Evolutionary conservation across 2,888 invertebrate genomes (phyloP), one percentile per base, ranked within the genome.

Genomic region (Isoperla grammatica): DNA sequence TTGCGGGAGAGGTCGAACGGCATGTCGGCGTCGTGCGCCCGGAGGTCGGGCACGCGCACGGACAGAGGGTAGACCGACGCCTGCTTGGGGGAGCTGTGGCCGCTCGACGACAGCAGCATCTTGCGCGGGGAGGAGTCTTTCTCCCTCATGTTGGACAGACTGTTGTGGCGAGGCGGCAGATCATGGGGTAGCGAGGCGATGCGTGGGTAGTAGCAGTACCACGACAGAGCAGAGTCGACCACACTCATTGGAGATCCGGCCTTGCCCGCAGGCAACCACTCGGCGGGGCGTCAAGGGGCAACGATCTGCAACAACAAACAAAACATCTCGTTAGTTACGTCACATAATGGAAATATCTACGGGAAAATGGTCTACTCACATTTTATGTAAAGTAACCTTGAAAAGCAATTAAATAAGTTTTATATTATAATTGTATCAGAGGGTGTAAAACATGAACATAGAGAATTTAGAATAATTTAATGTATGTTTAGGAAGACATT

Each of bases 121-220:
- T 91, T 91, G 78, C 90, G 84, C 75, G 91, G 92, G 74, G 90
- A 89, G 75, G 90, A 88, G 81, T 92, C 90, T 80, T 93, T 92
- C 81, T 92, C 92, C 81, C 92, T 84, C 87, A 88, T 87, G 81
- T 82, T 79, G 76, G 49, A 74, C 80, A 78, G 81, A 81, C 76
- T 82, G 63, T 56, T 40, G 61, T 54, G 58, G 58, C 56, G 53
- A 59, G 43, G 63, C 57, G 71, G 71, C 67, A 71, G 71, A 69
- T 71, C 71, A 65, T 71, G 73, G 70, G 75, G 73, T 69, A 76
- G 72, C 70, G 76, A 76, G 74, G 78, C 74, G 43, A 61, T 57
- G 40, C 71, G 76, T 71, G 70, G 77, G 74, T 71, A 76, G 73
- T 74, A 74, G 72, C 68, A 68, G 68, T 69, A 76, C 77, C 77